Evolutionary conservation across 2,888 invertebrate species (phyloP).

Genomic region (Idaea biselata): DNA sequence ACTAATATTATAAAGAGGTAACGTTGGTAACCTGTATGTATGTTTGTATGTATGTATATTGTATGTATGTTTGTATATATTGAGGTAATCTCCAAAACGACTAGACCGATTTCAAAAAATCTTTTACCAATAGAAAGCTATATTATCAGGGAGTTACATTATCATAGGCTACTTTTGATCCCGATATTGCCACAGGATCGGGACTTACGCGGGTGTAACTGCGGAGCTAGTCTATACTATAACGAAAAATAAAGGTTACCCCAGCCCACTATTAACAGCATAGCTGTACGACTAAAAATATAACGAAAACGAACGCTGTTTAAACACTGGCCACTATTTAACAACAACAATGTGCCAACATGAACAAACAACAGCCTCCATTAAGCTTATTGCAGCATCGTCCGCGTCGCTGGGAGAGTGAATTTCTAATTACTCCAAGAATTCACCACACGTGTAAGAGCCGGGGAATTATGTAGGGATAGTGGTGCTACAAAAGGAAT

Average conservation of each 20-base stretch:
- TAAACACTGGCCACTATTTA: background rate
- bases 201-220: too few species aligned
- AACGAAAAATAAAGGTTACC: background rate
- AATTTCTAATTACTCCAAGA: conserved; percentile 43
- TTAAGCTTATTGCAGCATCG: conserved; percentile 41
- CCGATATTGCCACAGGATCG: too few species aligned
- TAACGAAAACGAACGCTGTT: background rate
- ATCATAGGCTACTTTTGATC: too few species aligned
- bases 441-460: conserved; percentile 30
- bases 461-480: background rate
- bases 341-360: background rate
- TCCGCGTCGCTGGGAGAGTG: conserved; percentile 32
- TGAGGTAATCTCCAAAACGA: too few species aligned
- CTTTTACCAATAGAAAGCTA: too few species aligned
- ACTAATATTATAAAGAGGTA: too few species aligned
- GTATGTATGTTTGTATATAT: too few species aligned
- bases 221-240: too few species aligned
- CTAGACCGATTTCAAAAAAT: too few species aligned
- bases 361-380: conserved; percentile 25
- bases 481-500: background rate
- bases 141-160: too few species aligned
- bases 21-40: too few species aligned
- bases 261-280: background rate
- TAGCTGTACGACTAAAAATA: background rate
- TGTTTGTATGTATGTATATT: too few species aligned